Evolutionary conservation across 2,113 vertebrate species (phyloP).

Genomic region (Puffinus mauretanicus): DNA sequence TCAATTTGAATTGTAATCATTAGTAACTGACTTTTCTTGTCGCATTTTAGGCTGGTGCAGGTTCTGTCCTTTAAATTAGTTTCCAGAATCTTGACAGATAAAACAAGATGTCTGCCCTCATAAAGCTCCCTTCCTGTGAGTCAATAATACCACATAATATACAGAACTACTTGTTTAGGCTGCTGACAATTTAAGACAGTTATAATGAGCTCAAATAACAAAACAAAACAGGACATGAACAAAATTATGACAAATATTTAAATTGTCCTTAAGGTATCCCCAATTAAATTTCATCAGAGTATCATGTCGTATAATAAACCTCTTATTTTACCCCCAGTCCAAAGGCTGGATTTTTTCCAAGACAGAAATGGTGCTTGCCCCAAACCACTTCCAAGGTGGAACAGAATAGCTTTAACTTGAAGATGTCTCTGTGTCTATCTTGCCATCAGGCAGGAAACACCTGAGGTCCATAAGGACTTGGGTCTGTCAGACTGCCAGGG

Average conservation of each 20-base stretch:
- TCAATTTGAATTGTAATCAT: neutral
- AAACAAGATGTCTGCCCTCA: neutral
- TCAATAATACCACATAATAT: neutral
- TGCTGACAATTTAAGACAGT: neutral
- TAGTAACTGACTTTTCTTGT: neutral
- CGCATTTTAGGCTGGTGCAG: neutral
- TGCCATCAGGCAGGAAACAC: neutral
- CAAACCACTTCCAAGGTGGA: neutral
- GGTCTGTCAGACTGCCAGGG: neutral
- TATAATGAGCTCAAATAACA: neutral
- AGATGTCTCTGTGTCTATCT: neutral
- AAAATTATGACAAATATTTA: neutral
- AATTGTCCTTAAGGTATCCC: neutral
- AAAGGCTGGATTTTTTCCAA: neutral
- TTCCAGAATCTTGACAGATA: neutral
- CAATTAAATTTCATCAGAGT: neutral
- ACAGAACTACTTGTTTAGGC: neutral
- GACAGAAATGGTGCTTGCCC: neutral
- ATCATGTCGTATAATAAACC: neutral
- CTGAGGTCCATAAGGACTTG: neutral
- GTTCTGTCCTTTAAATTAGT: neutral
- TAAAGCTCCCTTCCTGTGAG: neutral
- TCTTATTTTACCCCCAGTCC: neutral
- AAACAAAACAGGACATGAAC: neutral
- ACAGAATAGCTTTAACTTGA: neutral